These are phyloP conservation scores for Cephus pygmeus DNA, from an alignment of 2,888 invertebrate genomes.

Conservation along the genomic window DNA sequence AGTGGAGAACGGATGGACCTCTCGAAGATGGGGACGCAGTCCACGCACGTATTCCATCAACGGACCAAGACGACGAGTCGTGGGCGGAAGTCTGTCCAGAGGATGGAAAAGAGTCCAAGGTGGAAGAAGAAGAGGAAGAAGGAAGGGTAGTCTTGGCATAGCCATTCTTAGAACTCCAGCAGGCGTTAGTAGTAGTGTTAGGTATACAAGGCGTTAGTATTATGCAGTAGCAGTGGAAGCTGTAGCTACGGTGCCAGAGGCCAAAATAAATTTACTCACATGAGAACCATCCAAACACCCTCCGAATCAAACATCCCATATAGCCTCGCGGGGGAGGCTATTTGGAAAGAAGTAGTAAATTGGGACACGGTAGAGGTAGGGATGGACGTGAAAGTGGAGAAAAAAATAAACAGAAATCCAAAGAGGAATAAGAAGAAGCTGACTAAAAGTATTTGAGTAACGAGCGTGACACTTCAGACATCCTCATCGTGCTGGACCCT, in stretches of 20 bases:
- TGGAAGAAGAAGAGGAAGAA: not conserved
- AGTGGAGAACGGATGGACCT: conserved; percentile 10
- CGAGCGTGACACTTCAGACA: not conserved
- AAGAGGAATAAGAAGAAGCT: not conserved
- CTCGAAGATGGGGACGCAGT: conserved; percentile 33
- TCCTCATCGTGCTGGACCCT: not conserved
- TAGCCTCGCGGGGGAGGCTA: not conserved
- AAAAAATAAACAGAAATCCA: not conserved
- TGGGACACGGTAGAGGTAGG: not conserved
- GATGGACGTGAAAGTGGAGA: not conserved
- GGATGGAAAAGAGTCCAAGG: conserved; percentile 5
- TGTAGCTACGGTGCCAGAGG: conserved; percentile 19
- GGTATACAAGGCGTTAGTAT: no score
- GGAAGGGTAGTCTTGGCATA: not conserved
- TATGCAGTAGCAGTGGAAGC: not conserved
- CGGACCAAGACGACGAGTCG: conserved; percentile 9
- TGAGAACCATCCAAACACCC: conserved; percentile 22
- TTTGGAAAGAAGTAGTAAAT: not conserved
- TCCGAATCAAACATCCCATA: conserved; percentile 21
- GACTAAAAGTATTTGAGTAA: not conserved
- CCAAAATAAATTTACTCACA: conserved; percentile 51
- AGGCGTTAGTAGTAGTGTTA: not conserved
- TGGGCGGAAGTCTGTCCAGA: conserved; percentile 16
- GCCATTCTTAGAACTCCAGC: not conserved
- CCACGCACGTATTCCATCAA: conserved; percentile 53